Percentiles rank a stretch among this genome's conserved stretches.
Conservation (phyloP, 2,888 invertebrate species). For the Caenorhabditis uteleia region DNA sequence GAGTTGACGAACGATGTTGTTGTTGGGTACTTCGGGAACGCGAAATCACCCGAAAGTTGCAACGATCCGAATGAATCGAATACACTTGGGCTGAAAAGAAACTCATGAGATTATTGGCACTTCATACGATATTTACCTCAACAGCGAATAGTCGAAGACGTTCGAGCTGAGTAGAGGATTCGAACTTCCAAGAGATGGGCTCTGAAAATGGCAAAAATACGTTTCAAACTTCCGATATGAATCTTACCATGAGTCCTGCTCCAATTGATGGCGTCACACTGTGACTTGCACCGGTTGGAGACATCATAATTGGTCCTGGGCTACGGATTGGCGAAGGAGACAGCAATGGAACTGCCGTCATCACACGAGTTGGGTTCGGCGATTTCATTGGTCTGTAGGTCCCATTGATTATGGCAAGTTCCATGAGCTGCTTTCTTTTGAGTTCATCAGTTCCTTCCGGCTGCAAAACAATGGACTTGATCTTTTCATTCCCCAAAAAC, state of each 20-base stretch:
- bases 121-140: neutral
- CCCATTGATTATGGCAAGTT: conserved; percentile 98
- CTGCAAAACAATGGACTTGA: conserved; percentile 74
- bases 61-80: conserved; percentile 38
- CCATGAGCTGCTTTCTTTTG: conserved; percentile 99
- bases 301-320: conserved; percentile 23
- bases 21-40: conserved; percentile 39
- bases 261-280: conserved; percentile 7
- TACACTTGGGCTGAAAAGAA: conserved; percentile 18
- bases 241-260: conserved; percentile 18
- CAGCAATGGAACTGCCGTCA: conserved; percentile 41
- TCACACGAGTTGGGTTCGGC: conserved; percentile 30
- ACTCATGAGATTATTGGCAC: neutral
- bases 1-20: conserved; percentile 43
- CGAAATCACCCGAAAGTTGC: conserved; percentile 24
- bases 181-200: conserved; percentile 20
- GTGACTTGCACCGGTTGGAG: too few species aligned
- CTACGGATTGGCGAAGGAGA: conserved; percentile 36
- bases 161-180: conserved; percentile 13
- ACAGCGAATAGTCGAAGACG: conserved; percentile 28
- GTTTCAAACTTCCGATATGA: neutral
- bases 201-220: conserved; percentile 17
- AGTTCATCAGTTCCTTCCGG: conserved; percentile 99
- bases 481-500: conserved; percentile 55
- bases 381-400: conserved; percentile 80